phyloP scores from a whole-genome alignment of 2,113 vertebrate genomes.

The Prinia subflava region DNA sequence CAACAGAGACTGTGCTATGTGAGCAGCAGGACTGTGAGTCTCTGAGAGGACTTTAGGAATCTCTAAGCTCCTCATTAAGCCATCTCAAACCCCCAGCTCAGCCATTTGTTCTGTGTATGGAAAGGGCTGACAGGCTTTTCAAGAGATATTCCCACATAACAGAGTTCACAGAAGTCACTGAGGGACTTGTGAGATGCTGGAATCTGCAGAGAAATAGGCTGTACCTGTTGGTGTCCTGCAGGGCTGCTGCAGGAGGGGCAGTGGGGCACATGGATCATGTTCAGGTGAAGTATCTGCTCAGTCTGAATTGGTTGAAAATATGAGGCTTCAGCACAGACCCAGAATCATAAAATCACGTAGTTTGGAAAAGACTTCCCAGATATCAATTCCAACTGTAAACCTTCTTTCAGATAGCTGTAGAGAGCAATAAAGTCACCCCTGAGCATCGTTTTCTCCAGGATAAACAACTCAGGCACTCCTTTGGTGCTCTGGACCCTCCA shows the following conservation, averaged over 20 bases:
- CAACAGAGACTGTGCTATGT: not conserved
- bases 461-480: not conserved
- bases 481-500: not conserved
- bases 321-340: not conserved
- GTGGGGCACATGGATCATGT: not conserved
- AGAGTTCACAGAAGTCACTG: not conserved
- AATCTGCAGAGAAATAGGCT: not conserved
- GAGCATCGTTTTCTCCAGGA: not conserved
- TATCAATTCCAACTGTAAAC: not conserved
- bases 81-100: not conserved
- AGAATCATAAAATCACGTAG: not conserved
- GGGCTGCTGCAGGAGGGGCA: not conserved
- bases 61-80: not conserved
- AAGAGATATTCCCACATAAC: accelerated
- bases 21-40: not conserved
- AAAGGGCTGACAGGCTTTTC: not conserved
- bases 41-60: not conserved
- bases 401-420: not conserved
- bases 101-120: not conserved
- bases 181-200: accelerated
- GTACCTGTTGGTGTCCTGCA: accelerated
- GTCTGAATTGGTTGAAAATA: not conserved
- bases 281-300: not conserved
- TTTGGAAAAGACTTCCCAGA: not conserved
- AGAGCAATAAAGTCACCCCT: not conserved